Conservation (phyloP, 2,888 invertebrate species). For the Trichogramma evanescens region DNA sequence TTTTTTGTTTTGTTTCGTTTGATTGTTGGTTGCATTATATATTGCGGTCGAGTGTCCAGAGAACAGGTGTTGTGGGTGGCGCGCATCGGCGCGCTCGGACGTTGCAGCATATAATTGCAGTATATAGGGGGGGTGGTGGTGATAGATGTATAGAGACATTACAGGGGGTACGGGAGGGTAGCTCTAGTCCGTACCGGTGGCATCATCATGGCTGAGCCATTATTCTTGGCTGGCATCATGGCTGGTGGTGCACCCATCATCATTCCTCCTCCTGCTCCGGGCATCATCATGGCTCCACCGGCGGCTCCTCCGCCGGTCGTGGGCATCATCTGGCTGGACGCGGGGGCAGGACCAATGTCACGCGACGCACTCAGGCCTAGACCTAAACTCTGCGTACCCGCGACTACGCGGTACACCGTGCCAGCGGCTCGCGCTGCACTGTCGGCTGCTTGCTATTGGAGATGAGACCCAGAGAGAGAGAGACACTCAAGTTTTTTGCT, state of each 20-base stretch:
- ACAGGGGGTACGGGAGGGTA: conserved; percentile 29
- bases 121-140: no score
- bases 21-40: no score
- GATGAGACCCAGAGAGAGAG: neutral
- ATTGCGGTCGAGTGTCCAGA: no score
- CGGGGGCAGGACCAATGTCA: conserved; percentile 46
- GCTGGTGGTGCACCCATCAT: neutral
- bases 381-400: conserved; percentile 69
- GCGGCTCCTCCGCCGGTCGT: conserved; percentile 27
- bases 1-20: no score
- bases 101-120: no score
- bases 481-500: neutral
- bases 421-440: conserved; percentile 74
- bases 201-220: conserved; percentile 16
- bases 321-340: conserved; percentile 26
- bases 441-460: conserved; percentile 59
- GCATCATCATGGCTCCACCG: conserved; percentile 33
- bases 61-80: no score
- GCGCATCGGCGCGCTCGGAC: no score
- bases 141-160: neutral
- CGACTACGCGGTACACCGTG: conserved; percentile 70
- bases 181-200: conserved; percentile 47
- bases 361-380: conserved; percentile 59
- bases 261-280: conserved; percentile 31
- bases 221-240: conserved; percentile 3